A percentile compares a stretch with the other conserved stretches of the same genome.
phyloP scores from a whole-genome alignment of 2,113 vertebrate species.

The Rattus rattus region DNA sequence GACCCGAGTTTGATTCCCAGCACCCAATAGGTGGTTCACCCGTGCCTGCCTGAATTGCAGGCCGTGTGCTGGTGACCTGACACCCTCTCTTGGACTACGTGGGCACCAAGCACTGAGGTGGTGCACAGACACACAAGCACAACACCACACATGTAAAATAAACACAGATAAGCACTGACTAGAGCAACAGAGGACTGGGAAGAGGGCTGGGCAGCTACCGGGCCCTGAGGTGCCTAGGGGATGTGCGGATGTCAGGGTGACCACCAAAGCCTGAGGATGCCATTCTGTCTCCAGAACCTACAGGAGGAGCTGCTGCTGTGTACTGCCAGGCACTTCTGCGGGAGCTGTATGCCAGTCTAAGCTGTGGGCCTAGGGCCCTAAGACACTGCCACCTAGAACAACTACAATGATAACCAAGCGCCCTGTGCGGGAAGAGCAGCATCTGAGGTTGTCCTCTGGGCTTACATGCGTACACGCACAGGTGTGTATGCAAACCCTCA shows the following conservation, averaged over 20 bases:
- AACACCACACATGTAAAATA: neutral
- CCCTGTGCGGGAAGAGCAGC: neutral
- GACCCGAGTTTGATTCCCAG: neutral
- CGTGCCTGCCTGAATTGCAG: neutral
- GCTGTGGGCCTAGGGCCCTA: neutral
- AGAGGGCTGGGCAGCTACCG: neutral
- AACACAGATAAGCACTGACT: neutral
- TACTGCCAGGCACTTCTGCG: neutral
- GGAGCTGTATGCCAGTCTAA: neutral
- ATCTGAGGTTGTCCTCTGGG: neutral
- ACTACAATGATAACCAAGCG: neutral
- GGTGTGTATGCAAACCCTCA: neutral
- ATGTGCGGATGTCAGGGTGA: neutral
- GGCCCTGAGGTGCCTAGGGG: neutral
- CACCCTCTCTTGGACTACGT: neutral
- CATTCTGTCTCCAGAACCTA: neutral
- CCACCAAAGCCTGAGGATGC: neutral
- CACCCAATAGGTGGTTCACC: neutral
- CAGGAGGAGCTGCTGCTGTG: neutral
- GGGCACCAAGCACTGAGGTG: neutral
- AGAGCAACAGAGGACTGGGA: neutral
- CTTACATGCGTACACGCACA: neutral
- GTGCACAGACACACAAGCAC: neutral
- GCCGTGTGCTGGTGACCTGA: neutral
- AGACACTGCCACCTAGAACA: neutral